phyloP scores from a whole-genome alignment of 92 coral and sea anemone genomes.

The Diadumene lineata region DNA sequence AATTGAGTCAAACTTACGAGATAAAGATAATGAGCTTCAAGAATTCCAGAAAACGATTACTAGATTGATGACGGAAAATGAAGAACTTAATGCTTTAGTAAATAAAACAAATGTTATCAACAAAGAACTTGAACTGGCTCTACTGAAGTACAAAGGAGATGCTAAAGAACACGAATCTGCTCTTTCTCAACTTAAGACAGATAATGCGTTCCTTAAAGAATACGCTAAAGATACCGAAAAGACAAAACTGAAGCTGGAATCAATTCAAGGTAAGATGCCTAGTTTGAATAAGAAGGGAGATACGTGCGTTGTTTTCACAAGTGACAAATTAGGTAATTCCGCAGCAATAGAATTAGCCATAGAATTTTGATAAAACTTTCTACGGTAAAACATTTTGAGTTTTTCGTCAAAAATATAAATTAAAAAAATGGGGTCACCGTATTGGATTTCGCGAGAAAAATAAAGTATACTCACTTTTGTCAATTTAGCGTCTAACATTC shows the following conservation, averaged over 20 bases:
- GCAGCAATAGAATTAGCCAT: no score
- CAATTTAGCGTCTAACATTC: no score
- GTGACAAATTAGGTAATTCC: no score
- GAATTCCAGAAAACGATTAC: constrained; percentile 11
- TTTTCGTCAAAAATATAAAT: no score
- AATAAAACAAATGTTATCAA: constrained; percentile 33
- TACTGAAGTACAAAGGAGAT: constrained; percentile 32
- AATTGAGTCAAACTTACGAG: background rate
- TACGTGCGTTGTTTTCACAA: no score
- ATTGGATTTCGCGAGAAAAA: no score
- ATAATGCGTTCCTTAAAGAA: constrained; percentile 40
- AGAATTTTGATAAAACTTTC: no score
- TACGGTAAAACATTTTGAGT: no score
- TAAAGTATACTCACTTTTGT: no score
- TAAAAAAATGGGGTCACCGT: no score
- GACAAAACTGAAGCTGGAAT: constrained; percentile 42
- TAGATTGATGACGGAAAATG: constrained; percentile 29
- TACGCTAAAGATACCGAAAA: constrained; percentile 56
- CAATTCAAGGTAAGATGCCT: constrained; percentile 41
- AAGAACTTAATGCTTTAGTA: constrained; percentile 31
- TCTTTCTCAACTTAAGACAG: constrained; percentile 30
- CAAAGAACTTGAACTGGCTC: constrained; percentile 33
- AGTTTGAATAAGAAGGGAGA: no score
- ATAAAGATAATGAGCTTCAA: constrained; percentile 26
- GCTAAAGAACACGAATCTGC: constrained; percentile 26